These are phyloP conservation scores for Aspidiotus destructor DNA, from an alignment of 2,888 invertebrate genomes.

Conservation along the genomic window DNA sequence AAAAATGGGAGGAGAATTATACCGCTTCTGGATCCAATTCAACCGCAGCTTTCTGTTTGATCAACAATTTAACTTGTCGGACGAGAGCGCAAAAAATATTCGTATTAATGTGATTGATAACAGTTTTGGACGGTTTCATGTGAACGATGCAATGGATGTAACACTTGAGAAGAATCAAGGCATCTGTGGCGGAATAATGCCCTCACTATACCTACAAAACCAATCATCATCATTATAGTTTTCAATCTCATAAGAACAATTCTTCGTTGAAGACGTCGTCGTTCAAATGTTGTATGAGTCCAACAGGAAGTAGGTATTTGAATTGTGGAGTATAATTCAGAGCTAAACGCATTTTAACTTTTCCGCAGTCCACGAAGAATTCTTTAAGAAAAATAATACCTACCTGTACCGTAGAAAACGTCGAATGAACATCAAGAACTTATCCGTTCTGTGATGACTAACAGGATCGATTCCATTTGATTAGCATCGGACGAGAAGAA, in stretches of 20 bases:
- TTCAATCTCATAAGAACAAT: slow-evolving; percentile 16
- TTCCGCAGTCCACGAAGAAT: slow-evolving; percentile 27
- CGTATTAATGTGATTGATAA: slow-evolving; percentile 15
- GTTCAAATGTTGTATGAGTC: slow-evolving; percentile 33
- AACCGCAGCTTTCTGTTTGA: slow-evolving; percentile 18
- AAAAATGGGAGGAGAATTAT: not conserved
- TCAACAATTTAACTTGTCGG: slow-evolving; percentile 25
- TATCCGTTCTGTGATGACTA: slow-evolving; percentile 33
- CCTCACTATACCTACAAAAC: slow-evolving; percentile 51
- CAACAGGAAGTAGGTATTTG: slow-evolving; percentile 29
- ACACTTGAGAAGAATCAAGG: slow-evolving; percentile 55
- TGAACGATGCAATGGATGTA: slow-evolving; percentile 47
- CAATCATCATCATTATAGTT: slow-evolving; percentile 11
- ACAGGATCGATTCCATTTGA: slow-evolving; percentile 34
- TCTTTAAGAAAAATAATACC: slow-evolving; percentile 26
- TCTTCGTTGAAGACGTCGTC: slow-evolving; percentile 35
- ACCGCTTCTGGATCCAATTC: not conserved
- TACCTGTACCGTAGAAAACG: slow-evolving; percentile 33
- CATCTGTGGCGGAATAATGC: slow-evolving; percentile 48
- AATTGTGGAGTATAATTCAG: slow-evolving; percentile 26
- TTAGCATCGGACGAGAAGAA: slow-evolving; percentile 29
- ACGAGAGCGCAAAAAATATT: slow-evolving; percentile 17
- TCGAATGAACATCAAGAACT: slow-evolving; percentile 34
- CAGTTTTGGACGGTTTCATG: slow-evolving; percentile 21
- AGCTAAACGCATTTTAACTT: slow-evolving; percentile 24